Evolutionary conservation across 2,888 invertebrate genomes (phyloP).

Genomic region (Baronia brevicornis): DNA sequence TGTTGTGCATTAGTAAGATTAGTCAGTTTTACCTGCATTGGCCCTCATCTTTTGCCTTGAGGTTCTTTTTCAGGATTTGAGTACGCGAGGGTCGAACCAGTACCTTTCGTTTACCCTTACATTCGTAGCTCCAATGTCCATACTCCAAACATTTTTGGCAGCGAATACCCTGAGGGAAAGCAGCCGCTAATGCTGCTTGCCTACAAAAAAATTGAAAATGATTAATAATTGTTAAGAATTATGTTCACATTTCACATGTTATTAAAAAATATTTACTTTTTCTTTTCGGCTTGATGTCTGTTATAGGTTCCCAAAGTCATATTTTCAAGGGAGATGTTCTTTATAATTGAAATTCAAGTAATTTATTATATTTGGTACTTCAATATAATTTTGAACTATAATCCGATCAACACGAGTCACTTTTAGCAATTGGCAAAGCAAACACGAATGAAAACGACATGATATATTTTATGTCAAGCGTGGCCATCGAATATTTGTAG

Average conservation of each 20-base stretch:
- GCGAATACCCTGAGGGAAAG: slow-evolving; percentile 84
- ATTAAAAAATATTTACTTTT: slow-evolving; percentile 41
- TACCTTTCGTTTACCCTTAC: slow-evolving; percentile 92
- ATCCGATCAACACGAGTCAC: neutral
- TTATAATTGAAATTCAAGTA: slow-evolving; percentile 7
- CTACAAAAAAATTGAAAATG: slow-evolving; percentile 36
- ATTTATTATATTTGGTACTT: slow-evolving; percentile 22
- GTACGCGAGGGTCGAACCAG: slow-evolving; percentile 89
- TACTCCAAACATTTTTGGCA: slow-evolving; percentile 95
- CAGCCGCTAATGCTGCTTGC: slow-evolving; percentile 76
- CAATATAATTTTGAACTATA: slow-evolving; percentile 7
- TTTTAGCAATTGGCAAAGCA: slow-evolving; percentile 5
- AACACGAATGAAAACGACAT: slow-evolving; percentile 10
- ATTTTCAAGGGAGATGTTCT: slow-evolving; percentile 19
- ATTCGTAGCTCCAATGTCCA: slow-evolving; percentile 97
- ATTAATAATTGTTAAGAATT: slow-evolving; percentile 11
- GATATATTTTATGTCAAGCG: slow-evolving; percentile 19
- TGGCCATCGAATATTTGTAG: slow-evolving; percentile 19
- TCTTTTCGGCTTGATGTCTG: slow-evolving; percentile 61
- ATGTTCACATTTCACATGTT: slow-evolving; percentile 2
- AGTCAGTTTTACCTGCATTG: slow-evolving; percentile 45
- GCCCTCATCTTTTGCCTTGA: slow-evolving; percentile 54
- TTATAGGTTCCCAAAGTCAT: slow-evolving; percentile 69
- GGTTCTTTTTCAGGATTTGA: slow-evolving; percentile 81
- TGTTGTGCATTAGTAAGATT: slow-evolving; percentile 5